Evolutionary conservation across 2,797 vertebrate species (phyloP).

Genomic region (Decapterus maruadsi): DNA sequence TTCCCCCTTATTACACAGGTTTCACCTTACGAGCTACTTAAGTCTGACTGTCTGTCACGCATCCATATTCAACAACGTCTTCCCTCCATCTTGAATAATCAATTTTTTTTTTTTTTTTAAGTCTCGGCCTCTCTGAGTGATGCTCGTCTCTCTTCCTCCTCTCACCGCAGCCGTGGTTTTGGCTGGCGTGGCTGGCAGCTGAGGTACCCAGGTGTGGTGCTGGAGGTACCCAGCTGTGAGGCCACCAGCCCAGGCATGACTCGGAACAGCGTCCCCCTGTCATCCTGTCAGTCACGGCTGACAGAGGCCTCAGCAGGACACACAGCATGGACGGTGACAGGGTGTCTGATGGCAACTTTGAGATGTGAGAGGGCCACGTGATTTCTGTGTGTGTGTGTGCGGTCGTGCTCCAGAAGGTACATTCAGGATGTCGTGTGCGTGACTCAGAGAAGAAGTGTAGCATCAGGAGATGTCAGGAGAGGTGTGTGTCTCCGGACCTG

Average conservation of each 20-base stretch:
- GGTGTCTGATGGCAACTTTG: conserved; percentile 53
- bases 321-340: conserved; percentile 53
- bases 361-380: conserved; percentile 46
- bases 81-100: conserved; percentile 35
- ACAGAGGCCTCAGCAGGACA: conserved; percentile 75
- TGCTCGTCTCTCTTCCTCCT: conserved; percentile 25
- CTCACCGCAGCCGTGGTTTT: conserved; percentile 28
- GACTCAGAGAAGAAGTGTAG: conserved; percentile 52
- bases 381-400: conserved; percentile 12
- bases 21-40: conserved; percentile 48
- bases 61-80: conserved; percentile 43
- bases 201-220: conserved; percentile 81
- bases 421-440: conserved; percentile 40
- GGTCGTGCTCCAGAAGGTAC: conserved; percentile 23
- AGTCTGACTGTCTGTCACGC: conserved; percentile 24
- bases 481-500: conserved; percentile 45
- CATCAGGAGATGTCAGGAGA: conserved; percentile 48
- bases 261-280: conserved; percentile 73
- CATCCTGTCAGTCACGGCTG: conserved; percentile 80
- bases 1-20: conserved; percentile 18
- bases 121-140: conserved; percentile 41
- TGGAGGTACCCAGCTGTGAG: conserved; percentile 83
- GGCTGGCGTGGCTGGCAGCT: conserved; percentile 60
- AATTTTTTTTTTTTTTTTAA: conserved; percentile 21
- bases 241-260: conserved; percentile 81